Conservation (phyloP, 1,140 invertebrate genomes). For the Brachionus rubens region DNA sequence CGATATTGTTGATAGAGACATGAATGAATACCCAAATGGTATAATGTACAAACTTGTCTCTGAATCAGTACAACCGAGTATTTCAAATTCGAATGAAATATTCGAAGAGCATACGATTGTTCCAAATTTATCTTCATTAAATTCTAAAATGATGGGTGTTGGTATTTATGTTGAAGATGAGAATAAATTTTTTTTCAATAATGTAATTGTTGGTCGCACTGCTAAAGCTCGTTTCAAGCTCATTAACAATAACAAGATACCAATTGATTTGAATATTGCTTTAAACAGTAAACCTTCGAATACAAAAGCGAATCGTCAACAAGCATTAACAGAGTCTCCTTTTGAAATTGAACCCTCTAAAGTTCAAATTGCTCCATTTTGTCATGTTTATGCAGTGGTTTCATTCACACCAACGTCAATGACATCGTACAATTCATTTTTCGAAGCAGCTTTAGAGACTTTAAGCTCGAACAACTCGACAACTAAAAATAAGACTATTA, state of each 20-base stretch:
- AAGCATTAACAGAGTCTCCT: conserved; percentile 50
- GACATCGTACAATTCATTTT: conserved; percentile 55
- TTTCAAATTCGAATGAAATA: conserved; percentile 56
- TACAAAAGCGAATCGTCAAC: conserved; percentile 47
- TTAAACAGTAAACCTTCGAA: conserved; percentile 47
- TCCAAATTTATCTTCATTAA: conserved; percentile 48
- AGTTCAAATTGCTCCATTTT: conserved; percentile 56
- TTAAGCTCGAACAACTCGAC: conserved; percentile 51
- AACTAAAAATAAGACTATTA: conserved; percentile 53
- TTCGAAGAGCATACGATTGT: conserved; percentile 61
- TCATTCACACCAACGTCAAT: conserved; percentile 59
- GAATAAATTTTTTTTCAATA: conserved; percentile 60
- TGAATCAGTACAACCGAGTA: conserved; percentile 58
- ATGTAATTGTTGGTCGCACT: conserved; percentile 59
- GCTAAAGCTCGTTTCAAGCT: conserved; percentile 60
- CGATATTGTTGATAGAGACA: conserved; percentile 54
- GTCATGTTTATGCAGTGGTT: conserved; percentile 57
- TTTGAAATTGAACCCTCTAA: conserved; percentile 59
- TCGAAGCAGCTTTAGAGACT: conserved; percentile 58
- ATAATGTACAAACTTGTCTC: conserved; percentile 57
- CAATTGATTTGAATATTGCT: conserved; percentile 56
- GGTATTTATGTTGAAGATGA: conserved; percentile 60
- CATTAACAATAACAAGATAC: conserved; percentile 58
- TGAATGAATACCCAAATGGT: conserved; percentile 52
- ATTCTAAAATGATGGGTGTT: conserved; percentile 47